Conservation (phyloP, 23 tunicate species). For the Styela plicata region DNA sequence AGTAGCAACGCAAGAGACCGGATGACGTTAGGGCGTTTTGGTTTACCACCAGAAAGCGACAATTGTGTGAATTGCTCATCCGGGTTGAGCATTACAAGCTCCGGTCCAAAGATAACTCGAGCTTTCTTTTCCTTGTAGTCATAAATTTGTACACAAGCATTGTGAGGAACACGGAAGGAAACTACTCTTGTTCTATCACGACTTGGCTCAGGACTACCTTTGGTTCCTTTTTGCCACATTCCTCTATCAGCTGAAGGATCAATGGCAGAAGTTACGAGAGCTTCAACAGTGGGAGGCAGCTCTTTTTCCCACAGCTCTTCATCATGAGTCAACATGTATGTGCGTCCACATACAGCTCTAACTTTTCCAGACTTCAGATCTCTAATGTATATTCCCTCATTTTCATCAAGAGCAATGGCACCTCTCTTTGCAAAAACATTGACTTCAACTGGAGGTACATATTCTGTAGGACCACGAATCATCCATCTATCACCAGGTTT, state of each 20-base stretch:
- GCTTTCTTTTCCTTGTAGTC: constrained; percentile 94
- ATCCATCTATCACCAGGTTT: constrained; percentile 97
- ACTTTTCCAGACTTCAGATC: constrained; percentile 90
- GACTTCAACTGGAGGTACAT: constrained; percentile 88
- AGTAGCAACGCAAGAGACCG: constrained; percentile 82
- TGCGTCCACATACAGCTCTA: constrained; percentile 82
- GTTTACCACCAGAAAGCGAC: constrained; percentile 94
- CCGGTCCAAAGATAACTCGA: constrained; percentile 95
- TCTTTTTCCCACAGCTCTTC: constrained; percentile 94
- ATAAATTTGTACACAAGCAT: constrained; percentile 89
- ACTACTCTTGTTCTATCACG: constrained; percentile 74
- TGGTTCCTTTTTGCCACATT: constrained; percentile 22
- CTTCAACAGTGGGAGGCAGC: constrained; percentile 73
- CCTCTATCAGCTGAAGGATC: constrained; percentile 85
- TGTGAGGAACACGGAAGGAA: constrained; percentile 83
- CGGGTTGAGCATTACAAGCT: constrained; percentile 90
- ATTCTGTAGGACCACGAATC: constrained; percentile 93
- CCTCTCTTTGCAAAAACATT: constrained; percentile 47
- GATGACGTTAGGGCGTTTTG: constrained; percentile 87
- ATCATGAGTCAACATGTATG: constrained; percentile 94
- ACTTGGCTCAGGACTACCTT: background rate
- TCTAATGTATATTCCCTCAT: constrained; percentile 86
- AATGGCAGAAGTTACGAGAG: constrained; percentile 45
- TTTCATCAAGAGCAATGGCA: constrained; percentile 86
- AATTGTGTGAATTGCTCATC: constrained; percentile 98